Evolutionary conservation across 2,113 vertebrate genomes (phyloP), one percentile per base, ranked within the genome.

Genomic region (Gracilinanus agilis): DNA sequence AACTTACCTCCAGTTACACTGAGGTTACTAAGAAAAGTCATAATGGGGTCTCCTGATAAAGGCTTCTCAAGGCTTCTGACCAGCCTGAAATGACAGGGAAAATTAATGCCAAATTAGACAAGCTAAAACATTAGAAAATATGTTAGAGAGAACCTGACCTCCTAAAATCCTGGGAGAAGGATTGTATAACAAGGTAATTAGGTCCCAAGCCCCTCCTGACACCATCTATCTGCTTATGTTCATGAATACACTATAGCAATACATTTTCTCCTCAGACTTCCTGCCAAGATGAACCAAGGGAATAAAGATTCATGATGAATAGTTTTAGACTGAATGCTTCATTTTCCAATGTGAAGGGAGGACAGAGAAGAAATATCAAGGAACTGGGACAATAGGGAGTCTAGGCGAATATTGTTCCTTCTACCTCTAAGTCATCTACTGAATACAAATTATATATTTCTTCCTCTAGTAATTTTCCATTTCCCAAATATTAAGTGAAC

Each of bases 21-120:
- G 55, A 98, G 94, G 89, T 96, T 97, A 5, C 88, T 96, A 27
- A 98, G 95, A 56, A 98, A 97, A 94, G 54, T 27, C 95, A 94
- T 6, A 0, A 0, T 0, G 4, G 97, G 94, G n/a, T 97, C 95
- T 91, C 91, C 96, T 0, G 88, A 90, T 44, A 98, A 92, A 0
- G 53, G 88, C 40, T 96, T 90, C 88, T 97, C 25, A 0, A 98
- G 90, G n/a, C 94, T 97, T 61, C 96, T 95, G 89, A 83, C 83
- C 95, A 98, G 89, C 92, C 98, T 99, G 93, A 92, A 97, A 98
- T 0, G 16, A 97, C 0, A 98, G n/a, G n/a, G 23, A 5, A 93
- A 94, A 96, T 91, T 40, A 90, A 91, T 92, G 93, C 25, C 16
- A 55, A 92, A 83, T 93, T 21, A 93, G 54, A 75, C 11, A 55